These are phyloP conservation scores for Tolypeutes matacus DNA, from an alignment of 2,797 vertebrate species.

Conservation along the genomic window DNA sequence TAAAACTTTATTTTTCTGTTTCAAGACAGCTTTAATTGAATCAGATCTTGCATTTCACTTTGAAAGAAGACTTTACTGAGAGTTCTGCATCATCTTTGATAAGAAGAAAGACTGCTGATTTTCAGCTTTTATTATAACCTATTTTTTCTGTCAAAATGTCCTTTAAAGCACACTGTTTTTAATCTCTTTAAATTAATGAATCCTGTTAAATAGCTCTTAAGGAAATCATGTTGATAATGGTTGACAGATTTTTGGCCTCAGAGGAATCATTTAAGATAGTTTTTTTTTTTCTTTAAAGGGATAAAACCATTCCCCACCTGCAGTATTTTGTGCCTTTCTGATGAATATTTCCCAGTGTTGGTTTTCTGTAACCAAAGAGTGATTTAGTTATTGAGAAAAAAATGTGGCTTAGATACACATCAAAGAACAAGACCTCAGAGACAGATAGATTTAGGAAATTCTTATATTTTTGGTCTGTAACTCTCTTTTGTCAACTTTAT, in stretches of 20 bases:
- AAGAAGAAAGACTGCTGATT: slow-evolving; percentile 76
- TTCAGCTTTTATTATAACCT: slow-evolving; percentile 79
- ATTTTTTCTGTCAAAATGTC: slow-evolving; percentile 77
- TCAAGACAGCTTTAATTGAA: slow-evolving; percentile 73
- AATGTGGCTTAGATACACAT: slow-evolving; percentile 56
- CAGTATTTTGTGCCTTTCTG: slow-evolving; percentile 52
- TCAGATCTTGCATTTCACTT: slow-evolving; percentile 78
- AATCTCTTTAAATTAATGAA: slow-evolving; percentile 82
- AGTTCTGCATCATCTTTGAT: slow-evolving; percentile 70
- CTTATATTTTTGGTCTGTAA: slow-evolving; percentile 58
- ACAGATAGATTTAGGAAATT: slow-evolving; percentile 55
- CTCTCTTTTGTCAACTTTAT: slow-evolving; percentile 54
- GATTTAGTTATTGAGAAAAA: slow-evolving; percentile 61
- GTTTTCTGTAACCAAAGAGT: slow-evolving; percentile 71
- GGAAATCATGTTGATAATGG: slow-evolving; percentile 76
- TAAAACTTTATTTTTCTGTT: slow-evolving; percentile 71
- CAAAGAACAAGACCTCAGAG: slow-evolving; percentile 52
- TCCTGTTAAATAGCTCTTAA: slow-evolving; percentile 81
- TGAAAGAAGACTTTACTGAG: slow-evolving; percentile 69
- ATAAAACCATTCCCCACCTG: slow-evolving; percentile 15
- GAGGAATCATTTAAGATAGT: slow-evolving; percentile 57
- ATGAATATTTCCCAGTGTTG: slow-evolving; percentile 59
- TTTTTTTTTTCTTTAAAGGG: not conserved
- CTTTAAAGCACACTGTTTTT: slow-evolving; percentile 75
- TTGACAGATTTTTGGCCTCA: slow-evolving; percentile 55